Evolutionary conservation across 2,888 invertebrate genomes (phyloP), one percentile per base, ranked within the genome.

Genomic region (Ectropis crepuscularia): DNA sequence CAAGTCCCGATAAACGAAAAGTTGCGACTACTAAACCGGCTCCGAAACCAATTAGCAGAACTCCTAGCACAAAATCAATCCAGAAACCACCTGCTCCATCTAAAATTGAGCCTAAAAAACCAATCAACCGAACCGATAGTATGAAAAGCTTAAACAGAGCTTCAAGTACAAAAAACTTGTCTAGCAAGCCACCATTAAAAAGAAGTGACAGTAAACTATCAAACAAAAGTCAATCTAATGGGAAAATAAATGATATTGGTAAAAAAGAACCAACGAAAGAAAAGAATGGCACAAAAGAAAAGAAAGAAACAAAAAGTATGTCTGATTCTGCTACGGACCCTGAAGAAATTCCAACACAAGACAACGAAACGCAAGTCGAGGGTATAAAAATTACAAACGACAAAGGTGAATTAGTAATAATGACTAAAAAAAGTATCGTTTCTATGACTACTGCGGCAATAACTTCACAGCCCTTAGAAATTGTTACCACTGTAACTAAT

Each of bases 391-490:
- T 81, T 10, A 83, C 83, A n/a, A 87, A 87, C 68, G 88, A 87
- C 12, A 88, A 87, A 71, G 88, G 87, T 28, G 91, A 91, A 63
- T 75, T 93, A 11, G 87, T 93, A 6, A 87, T 92, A 57, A 73
- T 93, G 57, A 93, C 93, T 0, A 93, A 93, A 76, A 90, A 91
- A 74, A 93, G 83, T 68, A 86, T 94, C 28, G 88, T 94, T 47
- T 94, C 94, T 12, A 94, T 94, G 94, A 94, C 94, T 10, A 94
- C 94, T 6, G 94, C 94, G 16, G 94, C 94, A 6, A 94, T 94
- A 55, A 93, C 94, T 55, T 89, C 94, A 6, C 94, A 94, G 65
- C 94, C 94, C 2, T 80, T 94, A 64, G 92, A 94, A 80, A 88
- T 94, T 9, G 93, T 93, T 5, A 89, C 93, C 45, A 93, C 92